Percentiles rank a stretch among this genome's conserved stretches.
These are phyloP conservation scores for Eupleurogrammus muticus DNA, from an alignment of 2,797 vertebrate genomes.

Conservation along the genomic window DNA sequence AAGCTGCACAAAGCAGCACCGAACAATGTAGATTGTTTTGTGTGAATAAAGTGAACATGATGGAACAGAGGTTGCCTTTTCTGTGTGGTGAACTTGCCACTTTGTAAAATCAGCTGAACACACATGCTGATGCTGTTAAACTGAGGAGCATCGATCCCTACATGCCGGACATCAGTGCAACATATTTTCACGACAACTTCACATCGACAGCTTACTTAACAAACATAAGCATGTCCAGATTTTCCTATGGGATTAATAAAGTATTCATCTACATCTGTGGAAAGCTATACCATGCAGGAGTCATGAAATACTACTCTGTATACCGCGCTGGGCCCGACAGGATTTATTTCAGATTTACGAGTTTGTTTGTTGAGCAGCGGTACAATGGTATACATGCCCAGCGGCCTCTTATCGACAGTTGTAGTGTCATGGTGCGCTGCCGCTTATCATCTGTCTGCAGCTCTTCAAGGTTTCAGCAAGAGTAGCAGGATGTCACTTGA, in stretches of 20 bases:
- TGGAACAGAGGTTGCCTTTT: neutral
- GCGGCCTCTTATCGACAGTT: conserved; percentile 53
- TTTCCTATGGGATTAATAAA: no score
- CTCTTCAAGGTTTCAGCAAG: conserved; percentile 55
- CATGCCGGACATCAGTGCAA: neutral
- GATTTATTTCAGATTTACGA: conserved; percentile 22
- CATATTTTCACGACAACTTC: no score
- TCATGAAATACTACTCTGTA: conserved; percentile 1
- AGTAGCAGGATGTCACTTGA: conserved; percentile 49
- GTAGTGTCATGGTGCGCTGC: conserved; percentile 51
- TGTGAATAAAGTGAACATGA: conserved; percentile 21
- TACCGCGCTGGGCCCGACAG: neutral
- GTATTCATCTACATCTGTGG: neutral
- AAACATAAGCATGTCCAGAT: no score
- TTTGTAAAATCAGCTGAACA: conserved; percentile 15
- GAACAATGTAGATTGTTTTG: conserved; percentile 27
- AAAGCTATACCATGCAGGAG: neutral
- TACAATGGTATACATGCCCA: conserved; percentile 44
- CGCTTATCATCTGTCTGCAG: conserved; percentile 59
- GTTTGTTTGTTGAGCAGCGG: conserved; percentile 40
- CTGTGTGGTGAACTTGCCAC: conserved; percentile 2
- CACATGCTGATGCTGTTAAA: conserved; percentile 7
- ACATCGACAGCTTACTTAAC: no score
- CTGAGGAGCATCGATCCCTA: neutral
- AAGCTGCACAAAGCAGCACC: conserved; percentile 37